These are phyloP conservation scores for Porites lutea DNA, from an alignment of 64 coral and sea anemone species.

Conservation along the genomic window DNA sequence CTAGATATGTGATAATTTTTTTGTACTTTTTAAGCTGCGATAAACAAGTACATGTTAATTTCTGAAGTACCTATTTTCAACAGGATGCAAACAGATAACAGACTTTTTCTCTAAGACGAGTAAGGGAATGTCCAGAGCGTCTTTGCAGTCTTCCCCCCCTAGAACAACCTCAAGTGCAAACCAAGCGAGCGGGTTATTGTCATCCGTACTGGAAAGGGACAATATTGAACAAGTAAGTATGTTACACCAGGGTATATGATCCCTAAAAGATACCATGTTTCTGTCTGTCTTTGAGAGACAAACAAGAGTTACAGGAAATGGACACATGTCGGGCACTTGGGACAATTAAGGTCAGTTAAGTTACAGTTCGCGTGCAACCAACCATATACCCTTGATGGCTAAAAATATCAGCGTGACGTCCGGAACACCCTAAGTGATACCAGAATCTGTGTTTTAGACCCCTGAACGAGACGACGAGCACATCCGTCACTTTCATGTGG, in stretches of 20 bases:
- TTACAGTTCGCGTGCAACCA: too few species aligned
- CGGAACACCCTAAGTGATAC: too few species aligned
- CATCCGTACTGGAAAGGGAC: not conserved
- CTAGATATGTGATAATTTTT: too few species aligned
- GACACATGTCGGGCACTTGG: too few species aligned
- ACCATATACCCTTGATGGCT: too few species aligned
- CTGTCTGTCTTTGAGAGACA: not conserved
- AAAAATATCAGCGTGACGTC: too few species aligned
- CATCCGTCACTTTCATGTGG: too few species aligned
- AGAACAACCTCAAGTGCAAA: not conserved
- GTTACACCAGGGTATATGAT: not conserved
- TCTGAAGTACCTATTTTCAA: not conserved
- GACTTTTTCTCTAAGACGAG: not conserved
- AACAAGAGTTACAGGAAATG: too few species aligned
- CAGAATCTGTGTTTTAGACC: too few species aligned
- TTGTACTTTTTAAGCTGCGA: not conserved
- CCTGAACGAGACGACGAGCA: too few species aligned
- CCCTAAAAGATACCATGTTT: not conserved
- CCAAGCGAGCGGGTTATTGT: not conserved
- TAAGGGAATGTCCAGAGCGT: too few species aligned
- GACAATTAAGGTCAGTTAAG: too few species aligned
- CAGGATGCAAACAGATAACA: not conserved
- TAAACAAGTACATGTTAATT: not conserved
- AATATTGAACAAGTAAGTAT: not conserved
- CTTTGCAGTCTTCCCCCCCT: not conserved